Evolutionary conservation across 2,113 vertebrate genomes (phyloP).

Genomic region (Rhagologus leucostigma): DNA sequence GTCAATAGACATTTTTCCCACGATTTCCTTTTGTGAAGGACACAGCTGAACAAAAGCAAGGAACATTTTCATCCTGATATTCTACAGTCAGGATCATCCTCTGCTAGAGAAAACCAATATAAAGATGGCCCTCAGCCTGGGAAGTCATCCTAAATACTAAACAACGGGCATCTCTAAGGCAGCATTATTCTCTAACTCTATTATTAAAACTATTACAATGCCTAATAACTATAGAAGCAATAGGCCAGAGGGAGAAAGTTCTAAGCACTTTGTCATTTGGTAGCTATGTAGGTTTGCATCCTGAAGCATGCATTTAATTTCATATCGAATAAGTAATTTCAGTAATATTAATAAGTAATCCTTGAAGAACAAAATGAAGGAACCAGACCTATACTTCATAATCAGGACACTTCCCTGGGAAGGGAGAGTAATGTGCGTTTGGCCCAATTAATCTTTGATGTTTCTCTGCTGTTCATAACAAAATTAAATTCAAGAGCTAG

Average conservation of each 20-base stretch:
- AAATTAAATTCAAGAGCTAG: neutral
- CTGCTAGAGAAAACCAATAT: neutral
- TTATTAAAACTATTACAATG: neutral
- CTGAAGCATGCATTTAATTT: neutral
- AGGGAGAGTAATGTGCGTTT: neutral
- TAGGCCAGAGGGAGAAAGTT: neutral
- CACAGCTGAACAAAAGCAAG: neutral
- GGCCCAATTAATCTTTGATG: conserved; percentile 4
- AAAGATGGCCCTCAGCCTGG: neutral
- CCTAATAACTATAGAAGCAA: neutral
- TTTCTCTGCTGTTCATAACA: neutral
- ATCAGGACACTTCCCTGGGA: neutral
- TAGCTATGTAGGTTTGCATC: neutral
- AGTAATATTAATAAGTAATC: neutral
- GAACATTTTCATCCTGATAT: neutral
- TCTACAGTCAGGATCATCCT: neutral
- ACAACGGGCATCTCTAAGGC: neutral
- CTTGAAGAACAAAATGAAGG: neutral
- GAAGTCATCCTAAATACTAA: neutral
- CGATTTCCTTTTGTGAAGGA: neutral
- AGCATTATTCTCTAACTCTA: neutral
- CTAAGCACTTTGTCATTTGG: neutral
- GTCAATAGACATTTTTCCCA: neutral
- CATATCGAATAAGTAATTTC: conserved; percentile 17
- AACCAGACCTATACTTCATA: neutral